phyloP scores from a whole-genome alignment of 2,888 invertebrate genomes.

The Diaphora mendica region DNA sequence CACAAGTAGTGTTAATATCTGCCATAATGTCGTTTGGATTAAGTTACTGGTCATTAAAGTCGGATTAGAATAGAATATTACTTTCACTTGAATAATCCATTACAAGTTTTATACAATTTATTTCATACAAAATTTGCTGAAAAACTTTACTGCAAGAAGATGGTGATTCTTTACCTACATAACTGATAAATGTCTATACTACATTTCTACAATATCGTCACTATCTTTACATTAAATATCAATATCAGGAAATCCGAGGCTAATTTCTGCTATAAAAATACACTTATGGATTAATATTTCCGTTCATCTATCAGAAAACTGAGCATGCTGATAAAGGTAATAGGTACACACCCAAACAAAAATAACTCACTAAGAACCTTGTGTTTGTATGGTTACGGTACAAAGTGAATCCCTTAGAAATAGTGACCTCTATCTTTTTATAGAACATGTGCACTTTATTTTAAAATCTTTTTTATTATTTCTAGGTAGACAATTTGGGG shows the following conservation, averaged over 20 bases:
- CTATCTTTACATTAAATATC: background rate
- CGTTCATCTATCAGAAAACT: background rate
- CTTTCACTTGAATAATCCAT: conserved; percentile 9
- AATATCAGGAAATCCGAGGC: background rate
- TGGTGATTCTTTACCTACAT: background rate
- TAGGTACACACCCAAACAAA: background rate
- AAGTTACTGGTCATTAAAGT: conserved; percentile 26
- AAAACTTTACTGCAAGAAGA: background rate
- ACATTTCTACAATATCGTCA: background rate
- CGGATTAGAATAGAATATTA: conserved; percentile 23
- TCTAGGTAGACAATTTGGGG: conserved; percentile 88
- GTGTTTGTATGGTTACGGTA: background rate
- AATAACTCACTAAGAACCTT: background rate
- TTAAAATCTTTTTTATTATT: conserved; percentile 20
- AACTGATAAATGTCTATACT: background rate
- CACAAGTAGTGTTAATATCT: conserved; percentile 39
- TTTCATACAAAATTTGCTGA: background rate
- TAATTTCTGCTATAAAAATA: background rate
- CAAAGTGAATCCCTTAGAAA: background rate
- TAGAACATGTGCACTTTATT: background rate
- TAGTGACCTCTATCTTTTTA: background rate
- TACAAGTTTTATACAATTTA: conserved; percentile 2
- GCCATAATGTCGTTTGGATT: conserved; percentile 35
- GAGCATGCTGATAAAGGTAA: background rate
- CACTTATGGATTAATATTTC: background rate